Base-by-base conservation (phyloP, 2,797 vertebrate species). In the Rhinatrema bivittatum region DNA sequence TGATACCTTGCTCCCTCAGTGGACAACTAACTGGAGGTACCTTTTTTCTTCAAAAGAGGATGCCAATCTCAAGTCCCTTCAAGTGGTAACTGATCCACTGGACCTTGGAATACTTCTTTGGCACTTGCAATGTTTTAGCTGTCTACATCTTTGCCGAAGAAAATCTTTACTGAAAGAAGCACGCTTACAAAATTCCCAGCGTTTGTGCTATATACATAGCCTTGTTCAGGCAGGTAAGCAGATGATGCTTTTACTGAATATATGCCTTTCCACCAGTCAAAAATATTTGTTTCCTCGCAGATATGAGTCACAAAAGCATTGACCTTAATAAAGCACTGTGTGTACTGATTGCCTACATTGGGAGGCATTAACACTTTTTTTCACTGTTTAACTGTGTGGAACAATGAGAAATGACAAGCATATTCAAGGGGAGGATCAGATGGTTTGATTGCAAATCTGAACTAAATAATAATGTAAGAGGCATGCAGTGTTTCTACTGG, bases 11-110 rank as follows among this genome's bases (percentile, higher is more conserved):
- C 76, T 70, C 56, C 59, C 70, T 75, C 74, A 50, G 53, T 50
- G 72, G 75, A 76, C 63, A 74, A 70, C 56, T 74, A 66, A 53
- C 75, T 66, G 74, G 79, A 79, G 67, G 62, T 58, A 69, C 76
- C 69, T 39, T 52, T 66, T 52, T 69, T 75, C 73, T 63, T 56
- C 67, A 44, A 56, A 60, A 75, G 75, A 84, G 63, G 69, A 85
- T 84, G 70, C 62, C 67, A 73, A 65, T 73, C 65, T 30, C 39
- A 41, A 76, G 38, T 66, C 61, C 52, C 46, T 49, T 68, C 57
- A 71, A 78, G 73, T 70, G 55, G 72, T 48, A 56, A 65, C 43
- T 65, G 63, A 50, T 48, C 61, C 61, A 52, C 55, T 60, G 62
- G 44, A 76, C 57, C 20, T 63, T 81, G 85, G 81, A 81, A 76